phyloP scores from a whole-genome alignment of 2,797 vertebrate genomes.

The Ctenosaura bakeri region DNA sequence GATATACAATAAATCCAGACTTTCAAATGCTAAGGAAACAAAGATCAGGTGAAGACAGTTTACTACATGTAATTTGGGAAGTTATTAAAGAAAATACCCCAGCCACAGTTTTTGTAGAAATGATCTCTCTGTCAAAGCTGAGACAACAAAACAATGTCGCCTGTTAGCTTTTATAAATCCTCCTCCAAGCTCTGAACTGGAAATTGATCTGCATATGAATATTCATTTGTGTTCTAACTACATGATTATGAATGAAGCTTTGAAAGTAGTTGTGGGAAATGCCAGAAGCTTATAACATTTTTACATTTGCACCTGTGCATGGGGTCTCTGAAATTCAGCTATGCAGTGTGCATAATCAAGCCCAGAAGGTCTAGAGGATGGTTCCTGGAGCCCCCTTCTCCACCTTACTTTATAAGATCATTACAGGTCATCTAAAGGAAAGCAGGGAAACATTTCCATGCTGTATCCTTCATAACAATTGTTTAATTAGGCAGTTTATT shows the following conservation, averaged over 20 bases:
- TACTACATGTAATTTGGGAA: conserved; percentile 67
- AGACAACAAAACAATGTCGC: neutral
- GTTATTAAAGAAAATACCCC: conserved; percentile 73
- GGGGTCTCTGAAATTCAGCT: conserved; percentile 34
- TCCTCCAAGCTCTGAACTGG: conserved; percentile 49
- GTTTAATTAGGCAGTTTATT: conserved; percentile 18
- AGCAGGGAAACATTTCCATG: neutral
- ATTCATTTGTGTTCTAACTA: conserved; percentile 55
- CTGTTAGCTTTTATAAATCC: conserved; percentile 24
- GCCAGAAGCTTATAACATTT: conserved; percentile 28
- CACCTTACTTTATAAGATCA: conserved; percentile 3
- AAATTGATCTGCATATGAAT: conserved; percentile 62
- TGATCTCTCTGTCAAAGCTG: conserved; percentile 44
- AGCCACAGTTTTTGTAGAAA: conserved; percentile 66
- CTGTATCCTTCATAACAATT: conserved; percentile 18
- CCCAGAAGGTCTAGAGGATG: conserved; percentile 35
- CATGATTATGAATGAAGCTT: conserved; percentile 60
- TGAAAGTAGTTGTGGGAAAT: conserved; percentile 52
- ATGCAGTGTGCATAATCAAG: neutral
- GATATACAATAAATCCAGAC: conserved; percentile 64
- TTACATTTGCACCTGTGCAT: conserved; percentile 45
- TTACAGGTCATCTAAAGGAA: conserved; percentile 47
- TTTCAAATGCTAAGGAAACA: conserved; percentile 62
- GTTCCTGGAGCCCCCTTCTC: conserved; percentile 21
- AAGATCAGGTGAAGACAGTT: conserved; percentile 70